These are phyloP conservation scores for Malurus melanocephalus DNA, from an alignment of 2,113 vertebrate species.

Conservation along the genomic window DNA sequence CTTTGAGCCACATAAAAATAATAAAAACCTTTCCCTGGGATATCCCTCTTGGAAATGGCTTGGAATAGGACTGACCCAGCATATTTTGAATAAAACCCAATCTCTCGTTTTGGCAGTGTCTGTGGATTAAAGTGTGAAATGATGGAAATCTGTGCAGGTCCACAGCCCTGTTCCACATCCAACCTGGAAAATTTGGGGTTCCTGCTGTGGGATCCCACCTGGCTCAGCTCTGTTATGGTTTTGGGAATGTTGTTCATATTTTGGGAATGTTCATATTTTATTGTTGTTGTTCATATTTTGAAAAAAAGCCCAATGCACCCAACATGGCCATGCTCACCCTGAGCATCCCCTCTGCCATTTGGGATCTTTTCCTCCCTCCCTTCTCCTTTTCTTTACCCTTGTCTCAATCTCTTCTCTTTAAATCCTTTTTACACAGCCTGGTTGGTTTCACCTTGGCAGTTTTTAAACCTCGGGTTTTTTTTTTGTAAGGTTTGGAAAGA, in stretches of 20 bases:
- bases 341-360: neutral
- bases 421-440: neutral
- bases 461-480: neutral
- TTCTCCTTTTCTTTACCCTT: neutral
- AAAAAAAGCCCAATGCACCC: neutral
- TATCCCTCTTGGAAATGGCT: constrained; percentile 13
- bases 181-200: constrained; percentile 6
- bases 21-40: neutral
- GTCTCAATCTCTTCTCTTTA: neutral
- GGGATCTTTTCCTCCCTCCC: neutral
- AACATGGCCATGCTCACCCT: neutral
- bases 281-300: too few species aligned
- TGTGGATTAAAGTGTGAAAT: constrained; percentile 20
- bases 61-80: constrained; percentile 20
- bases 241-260: too few species aligned
- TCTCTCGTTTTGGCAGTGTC: constrained; percentile 11
- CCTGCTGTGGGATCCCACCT: neutral
- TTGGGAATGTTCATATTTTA: too few species aligned
- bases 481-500: too few species aligned
- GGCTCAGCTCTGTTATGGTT: neutral
- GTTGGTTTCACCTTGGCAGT: neutral
- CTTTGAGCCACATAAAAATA: neutral
- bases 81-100: neutral
- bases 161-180: neutral
- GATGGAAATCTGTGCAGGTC: constrained; percentile 7